Conservation (phyloP, 1,140 invertebrate genomes). For the Odontomachus brunneus region DNA sequence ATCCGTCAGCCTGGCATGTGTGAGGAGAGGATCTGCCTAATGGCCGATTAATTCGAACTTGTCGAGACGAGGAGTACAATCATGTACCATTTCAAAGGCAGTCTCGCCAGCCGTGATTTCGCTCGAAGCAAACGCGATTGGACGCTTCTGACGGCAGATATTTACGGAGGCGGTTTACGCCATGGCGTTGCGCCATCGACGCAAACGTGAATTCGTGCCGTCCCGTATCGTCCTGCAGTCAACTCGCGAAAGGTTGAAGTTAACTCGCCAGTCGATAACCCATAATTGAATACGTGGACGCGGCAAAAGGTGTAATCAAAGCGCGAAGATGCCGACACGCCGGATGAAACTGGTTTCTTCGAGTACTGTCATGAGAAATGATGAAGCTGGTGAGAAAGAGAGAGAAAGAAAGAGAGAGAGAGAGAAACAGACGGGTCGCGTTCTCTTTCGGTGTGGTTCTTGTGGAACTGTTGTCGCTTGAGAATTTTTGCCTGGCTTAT, state of each 20-base stretch:
- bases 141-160: not conserved
- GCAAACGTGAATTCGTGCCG: not conserved
- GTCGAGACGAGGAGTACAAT: not conserved
- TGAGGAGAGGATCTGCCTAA: not conserved
- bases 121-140: not conserved
- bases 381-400: constrained; percentile 18
- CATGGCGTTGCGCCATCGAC: constrained; percentile 24
- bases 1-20: not conserved
- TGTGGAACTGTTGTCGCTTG: not conserved
- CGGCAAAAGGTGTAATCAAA: constrained; percentile 49
- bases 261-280: constrained; percentile 42
- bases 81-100: not conserved
- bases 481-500: not conserved
- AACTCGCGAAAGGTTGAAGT: constrained; percentile 28
- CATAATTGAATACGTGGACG: constrained; percentile 41
- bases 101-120: not conserved
- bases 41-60: not conserved
- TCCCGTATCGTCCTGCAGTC: not conserved
- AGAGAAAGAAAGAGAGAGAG: no score
- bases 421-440: no score
- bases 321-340: constrained; percentile 26
- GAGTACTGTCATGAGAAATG: constrained; percentile 34
- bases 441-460: constrained; percentile 20
- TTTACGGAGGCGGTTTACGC: constrained; percentile 2
- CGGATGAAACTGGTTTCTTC: constrained; percentile 53